Conservation (phyloP, 2,113 vertebrate species). For the Myrmophylax atrothorax region DNA sequence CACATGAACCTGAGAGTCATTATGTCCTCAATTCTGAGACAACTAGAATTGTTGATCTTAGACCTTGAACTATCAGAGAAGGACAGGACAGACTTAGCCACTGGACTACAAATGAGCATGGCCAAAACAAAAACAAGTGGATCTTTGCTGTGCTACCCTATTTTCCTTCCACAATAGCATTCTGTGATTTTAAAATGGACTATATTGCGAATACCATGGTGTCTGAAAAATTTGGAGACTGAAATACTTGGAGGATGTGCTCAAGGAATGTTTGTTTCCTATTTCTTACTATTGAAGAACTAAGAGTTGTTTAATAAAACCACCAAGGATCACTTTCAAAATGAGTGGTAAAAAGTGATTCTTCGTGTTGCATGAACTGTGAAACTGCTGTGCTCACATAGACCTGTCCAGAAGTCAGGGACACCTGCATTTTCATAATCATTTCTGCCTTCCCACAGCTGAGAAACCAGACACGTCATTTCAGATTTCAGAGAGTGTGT, state of each 20-base stretch:
- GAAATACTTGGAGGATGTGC: not conserved
- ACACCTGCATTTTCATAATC: not conserved
- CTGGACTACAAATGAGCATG: not conserved
- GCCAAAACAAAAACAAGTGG: not conserved
- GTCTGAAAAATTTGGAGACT: not conserved
- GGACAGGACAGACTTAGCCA: not conserved
- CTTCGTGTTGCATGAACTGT: not conserved
- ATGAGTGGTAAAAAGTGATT: not conserved
- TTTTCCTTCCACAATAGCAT: not conserved
- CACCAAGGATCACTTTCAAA: not conserved
- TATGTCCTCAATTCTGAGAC: not conserved
- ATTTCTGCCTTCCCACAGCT: not conserved
- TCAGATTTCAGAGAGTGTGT: not conserved
- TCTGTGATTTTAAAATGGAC: not conserved
- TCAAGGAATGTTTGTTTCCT: not conserved
- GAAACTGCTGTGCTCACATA: not conserved
- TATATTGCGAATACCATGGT: not conserved
- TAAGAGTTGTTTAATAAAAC: not conserved
- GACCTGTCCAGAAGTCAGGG: not conserved
- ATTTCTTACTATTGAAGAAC: not conserved
- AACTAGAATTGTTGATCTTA: not conserved
- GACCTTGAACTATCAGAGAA: not conserved
- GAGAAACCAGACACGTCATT: not conserved
- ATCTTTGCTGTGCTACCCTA: not conserved
- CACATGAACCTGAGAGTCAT: not conserved